Evolutionary conservation across 2,113 vertebrate genomes (phyloP).

Genomic region (Ictidomys tridecemlineatus): DNA sequence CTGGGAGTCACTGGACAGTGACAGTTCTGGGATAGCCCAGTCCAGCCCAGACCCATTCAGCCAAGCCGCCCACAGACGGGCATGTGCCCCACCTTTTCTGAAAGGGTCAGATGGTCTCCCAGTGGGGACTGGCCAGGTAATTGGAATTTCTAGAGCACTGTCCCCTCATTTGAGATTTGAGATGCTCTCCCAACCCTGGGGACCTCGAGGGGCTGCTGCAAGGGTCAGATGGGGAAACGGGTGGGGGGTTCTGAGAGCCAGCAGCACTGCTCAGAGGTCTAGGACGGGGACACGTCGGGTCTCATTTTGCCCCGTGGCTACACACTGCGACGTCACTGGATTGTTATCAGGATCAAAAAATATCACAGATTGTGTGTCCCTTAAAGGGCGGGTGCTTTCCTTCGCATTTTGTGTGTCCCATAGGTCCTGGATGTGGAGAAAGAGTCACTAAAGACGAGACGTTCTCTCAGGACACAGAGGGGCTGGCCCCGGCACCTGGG

Average conservation of each 20-base stretch:
- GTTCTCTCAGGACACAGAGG: too few species aligned
- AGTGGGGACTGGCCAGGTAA: neutral
- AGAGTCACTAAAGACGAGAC: neutral
- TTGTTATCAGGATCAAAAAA: neutral
- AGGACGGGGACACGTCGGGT: fast-evolving
- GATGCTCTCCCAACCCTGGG: too few species aligned
- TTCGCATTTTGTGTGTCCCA: neutral
- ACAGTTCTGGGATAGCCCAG: neutral
- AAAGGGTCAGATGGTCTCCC: neutral
- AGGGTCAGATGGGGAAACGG: neutral
- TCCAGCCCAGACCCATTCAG: neutral
- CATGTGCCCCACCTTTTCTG: neutral
- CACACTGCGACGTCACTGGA: fast-evolving
- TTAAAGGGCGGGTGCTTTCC: neutral
- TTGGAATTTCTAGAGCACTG: neutral
- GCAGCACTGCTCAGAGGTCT: neutral
- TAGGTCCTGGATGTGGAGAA: neutral
- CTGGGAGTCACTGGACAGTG: neutral
- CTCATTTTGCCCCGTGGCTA: neutral
- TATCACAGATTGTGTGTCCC: neutral
- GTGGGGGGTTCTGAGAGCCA: too few species aligned
- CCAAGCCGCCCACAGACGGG: neutral
- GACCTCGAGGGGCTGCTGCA: fast-evolving
- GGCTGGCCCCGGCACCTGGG: neutral
- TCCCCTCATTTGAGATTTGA: neutral